Conservation (phyloP, 2,113 vertebrate species). For the Aegotheles bennettii region DNA sequence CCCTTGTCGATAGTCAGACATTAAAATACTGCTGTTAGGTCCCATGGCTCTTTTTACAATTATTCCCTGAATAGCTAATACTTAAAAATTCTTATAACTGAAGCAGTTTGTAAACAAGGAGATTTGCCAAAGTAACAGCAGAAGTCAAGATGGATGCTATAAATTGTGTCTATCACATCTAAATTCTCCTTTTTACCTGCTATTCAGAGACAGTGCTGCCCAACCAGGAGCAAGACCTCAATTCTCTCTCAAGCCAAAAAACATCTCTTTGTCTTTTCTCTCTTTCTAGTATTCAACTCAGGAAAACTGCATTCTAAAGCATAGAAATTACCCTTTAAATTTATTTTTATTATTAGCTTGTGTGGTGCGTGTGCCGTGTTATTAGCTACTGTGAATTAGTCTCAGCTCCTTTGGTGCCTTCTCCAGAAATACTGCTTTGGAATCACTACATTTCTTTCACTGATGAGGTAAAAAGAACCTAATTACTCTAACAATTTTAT, state of each 20-base stretch:
- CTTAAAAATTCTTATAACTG: neutral
- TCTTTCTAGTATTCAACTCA: neutral
- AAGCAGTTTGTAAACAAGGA: neutral
- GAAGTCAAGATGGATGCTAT: neutral
- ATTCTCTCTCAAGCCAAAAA: neutral
- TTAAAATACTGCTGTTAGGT: neutral
- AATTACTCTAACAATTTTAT: constrained; percentile 70
- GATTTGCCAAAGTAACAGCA: neutral
- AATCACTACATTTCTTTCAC: constrained; percentile 48
- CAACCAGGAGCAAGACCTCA: neutral
- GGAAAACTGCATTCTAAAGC: neutral
- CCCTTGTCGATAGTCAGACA: neutral
- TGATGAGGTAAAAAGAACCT: constrained; percentile 46
- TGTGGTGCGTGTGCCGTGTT: neutral
- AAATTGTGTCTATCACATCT: neutral
- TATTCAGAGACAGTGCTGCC: neutral
- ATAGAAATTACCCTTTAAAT: neutral
- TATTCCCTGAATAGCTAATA: neutral
- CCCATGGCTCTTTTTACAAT: neutral
- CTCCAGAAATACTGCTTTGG: constrained; percentile 39
- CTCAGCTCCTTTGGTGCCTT: neutral
- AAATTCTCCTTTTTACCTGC: neutral
- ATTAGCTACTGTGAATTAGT: constrained; percentile 18
- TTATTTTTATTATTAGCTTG: neutral
- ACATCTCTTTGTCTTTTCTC: neutral